Base-by-base conservation (phyloP, 2,113 vertebrate species). In the Misgurnus anguillicaudatus region DNA sequence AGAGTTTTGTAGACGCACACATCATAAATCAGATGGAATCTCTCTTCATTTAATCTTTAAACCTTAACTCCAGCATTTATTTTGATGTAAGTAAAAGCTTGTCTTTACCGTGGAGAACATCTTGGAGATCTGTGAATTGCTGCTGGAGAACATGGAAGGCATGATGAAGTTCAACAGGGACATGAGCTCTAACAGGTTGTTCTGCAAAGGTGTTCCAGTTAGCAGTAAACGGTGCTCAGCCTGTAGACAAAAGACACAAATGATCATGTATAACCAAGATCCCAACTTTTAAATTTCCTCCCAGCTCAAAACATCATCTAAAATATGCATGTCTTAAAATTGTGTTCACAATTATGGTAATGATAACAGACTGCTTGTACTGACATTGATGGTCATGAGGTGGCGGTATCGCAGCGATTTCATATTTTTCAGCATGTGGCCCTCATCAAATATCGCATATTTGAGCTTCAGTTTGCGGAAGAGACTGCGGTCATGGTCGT, bases 361-460 rank as follows among this genome's bases (percentile, higher is more conserved):
- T 31, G 24, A 47, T 5, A 61, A 4, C 42, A 42, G 17, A 53
- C 17, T 70, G 73, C 14, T 61, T 53, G 42, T 53, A 90, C 95
- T 94, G 88, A 96, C 97, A 75, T 98, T 98, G 84, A 99, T 95
- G 31, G 94, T 93, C 98, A 98, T 98, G 21, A 99, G 95, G 82
- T 97, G 94, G 86, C 95, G 95, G 87, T 99, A 99, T 78, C 98
- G 96, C 57, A 95, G 79, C 0, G 95, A 90, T 85, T 93, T 95
- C 98, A 99, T 99, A 82, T 98, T 99, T 90, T 99, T 99, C 80
- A 99, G 89, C 97, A 99, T 97, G 80, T 99, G 98, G 53, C 97
- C 98, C 89, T 99, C 98, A 86, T 99, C 97, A 84, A 99, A 99
- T 78, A 99, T 90, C 0, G 98, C 96, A 51, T 95, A 98, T 84